These are phyloP conservation scores for Plebejus anna DNA, from an alignment of 2,888 invertebrate species.

Conservation along the genomic window DNA sequence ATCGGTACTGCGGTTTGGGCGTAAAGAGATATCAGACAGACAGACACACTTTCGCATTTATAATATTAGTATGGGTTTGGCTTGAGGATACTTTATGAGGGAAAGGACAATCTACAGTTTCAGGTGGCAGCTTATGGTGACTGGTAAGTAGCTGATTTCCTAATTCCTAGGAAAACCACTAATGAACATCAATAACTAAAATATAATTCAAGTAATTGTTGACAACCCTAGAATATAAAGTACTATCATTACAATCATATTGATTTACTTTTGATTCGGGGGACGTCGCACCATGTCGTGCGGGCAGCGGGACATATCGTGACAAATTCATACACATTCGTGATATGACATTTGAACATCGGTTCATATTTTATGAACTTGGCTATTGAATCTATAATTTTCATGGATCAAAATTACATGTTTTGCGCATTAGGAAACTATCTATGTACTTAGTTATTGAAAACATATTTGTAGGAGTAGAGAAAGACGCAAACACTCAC, in stretches of 20 bases:
- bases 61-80: too few relatives aligned
- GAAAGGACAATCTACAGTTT: too few relatives aligned
- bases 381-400: neutral
- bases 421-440: neutral
- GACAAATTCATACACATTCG: neutral
- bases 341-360: neutral
- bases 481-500: too few relatives aligned
- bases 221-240: neutral
- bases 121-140: too few relatives aligned
- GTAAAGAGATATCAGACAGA: too few relatives aligned
- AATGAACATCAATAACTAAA: too few relatives aligned
- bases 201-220: neutral
- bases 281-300: neutral
- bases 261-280: neutral
- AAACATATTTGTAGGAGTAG: neutral
- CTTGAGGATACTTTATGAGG: too few relatives aligned
- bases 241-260: neutral
- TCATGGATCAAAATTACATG: neutral
- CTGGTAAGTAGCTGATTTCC: too few relatives aligned
- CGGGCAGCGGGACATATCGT: constrained; percentile 2
- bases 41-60: too few relatives aligned
- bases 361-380: neutral
- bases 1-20: too few relatives aligned
- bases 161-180: too few relatives aligned
- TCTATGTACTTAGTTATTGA: too few relatives aligned